Evolutionary conservation across 2,888 invertebrate species (phyloP).

Genomic region (Hetaerina titia): DNA sequence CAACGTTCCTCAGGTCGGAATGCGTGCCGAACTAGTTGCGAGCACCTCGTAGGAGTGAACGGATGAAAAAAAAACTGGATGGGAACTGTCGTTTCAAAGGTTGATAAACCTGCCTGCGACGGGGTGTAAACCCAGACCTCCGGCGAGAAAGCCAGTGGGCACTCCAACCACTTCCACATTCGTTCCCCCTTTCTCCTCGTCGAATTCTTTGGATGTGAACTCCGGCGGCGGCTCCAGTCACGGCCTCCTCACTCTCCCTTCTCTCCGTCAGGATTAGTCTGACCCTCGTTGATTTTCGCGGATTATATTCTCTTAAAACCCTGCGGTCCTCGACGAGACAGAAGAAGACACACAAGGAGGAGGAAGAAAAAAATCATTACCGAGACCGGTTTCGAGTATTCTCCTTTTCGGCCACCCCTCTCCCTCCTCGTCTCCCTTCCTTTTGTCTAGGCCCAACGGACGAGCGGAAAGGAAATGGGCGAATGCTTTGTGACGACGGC

Average conservation of each 20-base stretch:
- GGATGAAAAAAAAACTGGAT: not conserved
- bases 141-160: not conserved
- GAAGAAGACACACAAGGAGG: not conserved
- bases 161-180: not conserved
- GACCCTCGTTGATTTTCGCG: conserved; percentile 25
- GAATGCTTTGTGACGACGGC: conserved; percentile 8
- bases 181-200: not conserved
- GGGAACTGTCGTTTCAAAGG: not conserved
- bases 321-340: conserved; percentile 8
- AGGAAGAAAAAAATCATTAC: conserved; percentile 38
- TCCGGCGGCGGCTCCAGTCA: not conserved
- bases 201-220: not conserved
- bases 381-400: conserved; percentile 47
- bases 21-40: not conserved
- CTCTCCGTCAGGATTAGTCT: not conserved
- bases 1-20: not conserved
- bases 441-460: conserved; percentile 24
- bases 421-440: conserved; percentile 40
- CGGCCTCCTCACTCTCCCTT: not conserved
- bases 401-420: not conserved
- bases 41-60: not conserved
- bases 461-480: conserved; percentile 19
- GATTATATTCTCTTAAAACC: conserved; percentile 56
- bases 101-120: conserved; percentile 32
- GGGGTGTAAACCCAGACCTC: conserved; percentile 9